A percentile compares a stretch with the other conserved stretches of the same genome.
phyloP scores from a whole-genome alignment of 2,888 invertebrate species.

The Agrilus cyanescens region DNA sequence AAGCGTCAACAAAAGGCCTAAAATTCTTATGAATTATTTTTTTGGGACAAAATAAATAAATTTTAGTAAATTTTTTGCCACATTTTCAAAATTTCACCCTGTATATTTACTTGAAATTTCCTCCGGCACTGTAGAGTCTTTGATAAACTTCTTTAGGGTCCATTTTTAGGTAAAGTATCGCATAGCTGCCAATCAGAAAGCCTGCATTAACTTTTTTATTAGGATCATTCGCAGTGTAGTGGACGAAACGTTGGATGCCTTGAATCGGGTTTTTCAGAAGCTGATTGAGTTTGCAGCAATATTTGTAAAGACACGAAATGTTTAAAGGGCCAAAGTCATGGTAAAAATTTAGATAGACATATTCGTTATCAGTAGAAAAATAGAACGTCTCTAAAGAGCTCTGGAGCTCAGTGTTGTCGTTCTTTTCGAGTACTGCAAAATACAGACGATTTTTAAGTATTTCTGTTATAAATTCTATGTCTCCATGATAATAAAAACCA shows the following conservation, averaged over 20 bases:
- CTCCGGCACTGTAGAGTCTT: slow-evolving; percentile 45
- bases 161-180: slow-evolving; percentile 59
- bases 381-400: slow-evolving; percentile 59
- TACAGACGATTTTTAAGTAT: slow-evolving; percentile 45
- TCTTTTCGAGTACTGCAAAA: slow-evolving; percentile 58
- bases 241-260: slow-evolving; percentile 58
- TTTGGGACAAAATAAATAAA: not conserved
- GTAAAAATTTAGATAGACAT: slow-evolving; percentile 74
- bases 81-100: not conserved
- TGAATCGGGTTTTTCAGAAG: slow-evolving; percentile 55
- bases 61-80: too few relatives aligned
- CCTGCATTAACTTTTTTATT: slow-evolving; percentile 77
- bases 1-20: slow-evolving; percentile 66
- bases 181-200: slow-evolving; percentile 72
- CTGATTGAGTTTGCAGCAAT: slow-evolving; percentile 64
- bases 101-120: slow-evolving; percentile 29
- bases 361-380: slow-evolving; percentile 66
- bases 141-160: slow-evolving; percentile 58
- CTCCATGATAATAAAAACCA: slow-evolving; percentile 20
- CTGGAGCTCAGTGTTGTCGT: slow-evolving; percentile 48
- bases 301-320: slow-evolving; percentile 73
- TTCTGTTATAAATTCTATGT: slow-evolving; percentile 30
- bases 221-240: slow-evolving; percentile 64
- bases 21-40: slow-evolving; percentile 6
- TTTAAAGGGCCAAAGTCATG: slow-evolving; percentile 86